Evolutionary conservation across 2,888 invertebrate genomes (phyloP).

Genomic region (Lordiphosa fenestrarum): DNA sequence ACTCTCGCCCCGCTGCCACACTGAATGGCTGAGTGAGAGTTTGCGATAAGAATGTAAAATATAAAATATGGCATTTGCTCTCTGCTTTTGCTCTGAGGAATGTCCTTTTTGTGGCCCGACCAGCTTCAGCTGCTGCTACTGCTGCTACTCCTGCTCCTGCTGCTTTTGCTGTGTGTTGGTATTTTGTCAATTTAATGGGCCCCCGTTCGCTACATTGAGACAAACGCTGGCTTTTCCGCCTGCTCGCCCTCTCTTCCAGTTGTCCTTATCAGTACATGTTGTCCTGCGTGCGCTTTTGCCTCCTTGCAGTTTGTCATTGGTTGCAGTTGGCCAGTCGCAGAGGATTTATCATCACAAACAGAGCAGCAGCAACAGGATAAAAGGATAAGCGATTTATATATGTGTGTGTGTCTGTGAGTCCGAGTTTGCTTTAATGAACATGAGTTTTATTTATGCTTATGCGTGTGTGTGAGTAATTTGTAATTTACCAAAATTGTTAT

Average conservation of each 20-base stretch:
- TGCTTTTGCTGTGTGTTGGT: slow-evolving; percentile 56
- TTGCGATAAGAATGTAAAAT: slow-evolving; percentile 81
- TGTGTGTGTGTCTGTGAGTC: slow-evolving; percentile 50
- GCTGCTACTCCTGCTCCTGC: slow-evolving; percentile 20
- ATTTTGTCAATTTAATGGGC: slow-evolving; percentile 74
- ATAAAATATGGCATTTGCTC: slow-evolving; percentile 77
- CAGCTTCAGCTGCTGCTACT: slow-evolving; percentile 23
- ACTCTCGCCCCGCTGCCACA: slow-evolving; percentile 13
- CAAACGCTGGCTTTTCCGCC: slow-evolving; percentile 26
- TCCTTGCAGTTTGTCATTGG: slow-evolving; percentile 32
- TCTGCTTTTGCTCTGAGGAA: slow-evolving; percentile 71
- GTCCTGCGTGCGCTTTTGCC: slow-evolving; percentile 61
- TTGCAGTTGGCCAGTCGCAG: slow-evolving; percentile 39
- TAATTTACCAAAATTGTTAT: slow-evolving; percentile 72
- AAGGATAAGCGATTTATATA: slow-evolving; percentile 69
- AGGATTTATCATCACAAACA: slow-evolving; percentile 76
- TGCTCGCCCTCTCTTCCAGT: slow-evolving; percentile 10
- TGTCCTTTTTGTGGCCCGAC: slow-evolving; percentile 77
- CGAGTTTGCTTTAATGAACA: slow-evolving; percentile 64
- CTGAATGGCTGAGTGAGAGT: slow-evolving; percentile 73
- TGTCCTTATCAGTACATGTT: slow-evolving; percentile 59
- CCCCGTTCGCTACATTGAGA: slow-evolving; percentile 53
- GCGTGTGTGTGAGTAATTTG: slow-evolving; percentile 46
- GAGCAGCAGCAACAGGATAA: slow-evolving; percentile 61
- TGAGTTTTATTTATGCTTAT: slow-evolving; percentile 31